Evolutionary conservation across 2,888 invertebrate species (phyloP), one percentile per base, ranked within the genome.

Genomic region (Drosophila mercatorum): DNA sequence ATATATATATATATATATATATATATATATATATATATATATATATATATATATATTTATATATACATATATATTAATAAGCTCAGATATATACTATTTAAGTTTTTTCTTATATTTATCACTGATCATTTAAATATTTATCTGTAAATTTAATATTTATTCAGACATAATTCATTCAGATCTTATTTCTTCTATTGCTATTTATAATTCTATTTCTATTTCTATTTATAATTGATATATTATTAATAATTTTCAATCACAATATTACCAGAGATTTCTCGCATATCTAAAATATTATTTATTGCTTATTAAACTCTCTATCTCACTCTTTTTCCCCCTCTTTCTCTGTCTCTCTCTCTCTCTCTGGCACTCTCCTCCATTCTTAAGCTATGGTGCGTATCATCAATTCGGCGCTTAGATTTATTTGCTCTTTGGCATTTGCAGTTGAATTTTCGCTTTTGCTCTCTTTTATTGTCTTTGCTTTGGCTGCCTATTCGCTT

Each of bases 401-500:
- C 41, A 67, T 31, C 55, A 67, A 68, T 74, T 79, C 59, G 40
- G 49, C 46, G 47, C 58, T 34, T 60, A 79, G 80, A 79, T 75
- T 62, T 75, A 59, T 79, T 79, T 59, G 44, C 11, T 22, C 52
- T 38, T 17, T n/a, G 49, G 46, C 67, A 46, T 61, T 58, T 61
- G 17, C 49, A 36, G 41, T 51, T 59, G 38, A 53, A 57, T 76
- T 38, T 41, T n/a, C 52, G 62, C 41, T 44, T 56, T 65, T 47
- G 62, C 59, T 57, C 41, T 56, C 52, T 62, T 70, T 61, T 52
- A 47, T 55, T 67, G 77, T 44, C 80, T 66, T 63, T 56, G 52
- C 63, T 61, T 67, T 78, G 47, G 40, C 51, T 62, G 78, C 40
- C 72, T 46, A 46, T 56, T 58, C 58, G 11, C 59, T 49, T 64